Percentiles rank a stretch among this genome's conserved stretches.
Conservation (phyloP, 2,797 vertebrate species). For the Takifugu rubripes region DNA sequence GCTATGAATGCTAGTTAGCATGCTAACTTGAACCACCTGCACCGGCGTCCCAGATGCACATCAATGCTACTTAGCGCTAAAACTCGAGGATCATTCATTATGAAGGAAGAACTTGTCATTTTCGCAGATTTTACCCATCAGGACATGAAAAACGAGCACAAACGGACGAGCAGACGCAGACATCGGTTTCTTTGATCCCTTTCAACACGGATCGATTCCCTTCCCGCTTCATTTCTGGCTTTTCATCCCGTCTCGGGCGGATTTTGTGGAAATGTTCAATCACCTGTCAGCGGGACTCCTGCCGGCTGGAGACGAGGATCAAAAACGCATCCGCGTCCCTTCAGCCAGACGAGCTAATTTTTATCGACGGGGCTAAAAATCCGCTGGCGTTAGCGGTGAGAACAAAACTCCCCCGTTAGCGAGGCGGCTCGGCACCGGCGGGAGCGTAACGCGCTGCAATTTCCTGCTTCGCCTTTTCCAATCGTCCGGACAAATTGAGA, state of each 20-base stretch:
- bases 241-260: conserved; percentile 29
- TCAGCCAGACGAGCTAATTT: not conserved
- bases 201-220: conserved; percentile 61
- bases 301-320: conserved; percentile 46
- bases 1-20: no score
- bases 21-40: no score
- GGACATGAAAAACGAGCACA: conserved; percentile 50
- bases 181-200: conserved; percentile 42
- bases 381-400: conserved; percentile 39
- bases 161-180: conserved; percentile 47
- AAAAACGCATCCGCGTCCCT: conserved; percentile 8
- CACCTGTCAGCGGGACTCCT: conserved; percentile 55
- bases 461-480: conserved; percentile 20
- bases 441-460: conserved; percentile 11
- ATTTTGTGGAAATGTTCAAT: conserved; percentile 59
- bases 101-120: no score
- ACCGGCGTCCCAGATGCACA: no score
- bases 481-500: conserved; percentile 29
- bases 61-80: no score
- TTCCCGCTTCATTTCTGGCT: conserved; percentile 20
- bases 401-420: conserved; percentile 14
- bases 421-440: conserved; percentile 10
- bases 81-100: no score
- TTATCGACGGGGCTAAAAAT: conserved; percentile 31
- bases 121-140: conserved; percentile 21